Base-by-base conservation (phyloP, 2,113 vertebrate species). In the Zosterops japonicus region DNA sequence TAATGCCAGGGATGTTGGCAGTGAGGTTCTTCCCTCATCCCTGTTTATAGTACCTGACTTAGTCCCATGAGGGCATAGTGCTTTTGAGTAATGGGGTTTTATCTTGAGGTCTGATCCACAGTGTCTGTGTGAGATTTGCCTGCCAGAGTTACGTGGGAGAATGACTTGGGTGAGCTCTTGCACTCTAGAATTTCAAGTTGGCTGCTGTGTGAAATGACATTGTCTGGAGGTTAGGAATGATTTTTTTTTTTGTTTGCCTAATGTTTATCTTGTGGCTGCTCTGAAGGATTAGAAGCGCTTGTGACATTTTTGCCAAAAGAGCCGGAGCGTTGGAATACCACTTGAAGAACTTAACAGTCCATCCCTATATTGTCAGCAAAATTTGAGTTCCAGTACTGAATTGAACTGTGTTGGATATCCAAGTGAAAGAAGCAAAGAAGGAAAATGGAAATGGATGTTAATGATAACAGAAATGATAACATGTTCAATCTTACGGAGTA, bases 21-120 rank as follows among this genome's bases (percentile, higher is more conserved):
- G 25, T 39, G 56, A 22, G 16, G 7, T 35, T 69, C 55, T 76
- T 71, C 31, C 28, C 12, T 53, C 29, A 12, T 60, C 20, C 21
- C 13, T 49, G 24, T 47, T n/a, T 9, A 0, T 2, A 1, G 6
- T 29, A 16, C 14, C 9, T 50, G 33, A 8, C 15, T 68, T 76
- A 56, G 36, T 68, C 50, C 50, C 6, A 3, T 18, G 35, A 61
- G 18, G 15, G 5, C 23, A 15, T 1, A 35, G 12, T 33, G 55
- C 50, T 88, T 82, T 67, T 74, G 25, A 46, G 49, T 52, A 25
- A 33, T 11, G 5, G 33, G 24, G 39, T 55, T 69, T 83, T 74
- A 18, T 75, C 36, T 46, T 29, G 49, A 8, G 28, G 20, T 14
- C 46, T 3, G 5, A 29, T 68, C 16, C 2, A 1, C 47, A n/a